Evolutionary conservation across 2,888 invertebrate species (phyloP).

Genomic region (Tetanocera ferruginea): DNA sequence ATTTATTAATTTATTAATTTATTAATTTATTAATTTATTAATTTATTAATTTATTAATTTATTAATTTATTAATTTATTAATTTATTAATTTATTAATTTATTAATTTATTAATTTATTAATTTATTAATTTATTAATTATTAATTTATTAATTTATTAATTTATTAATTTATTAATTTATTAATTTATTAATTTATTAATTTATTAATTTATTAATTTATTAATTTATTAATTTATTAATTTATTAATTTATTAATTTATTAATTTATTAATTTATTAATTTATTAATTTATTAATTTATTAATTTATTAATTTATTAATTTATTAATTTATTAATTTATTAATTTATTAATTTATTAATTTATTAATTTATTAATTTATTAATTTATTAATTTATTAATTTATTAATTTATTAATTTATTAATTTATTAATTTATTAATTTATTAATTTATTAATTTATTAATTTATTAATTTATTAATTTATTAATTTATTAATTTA

Average conservation of each 20-base stretch:
- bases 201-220: conserved; percentile 3
- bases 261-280: conserved; percentile 3
- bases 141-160: conserved; percentile 3
- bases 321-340: not conserved
- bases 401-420: not conserved
- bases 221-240: not conserved
- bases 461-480: not conserved
- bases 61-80: conserved; percentile 3
- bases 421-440: not conserved
- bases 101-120: conserved; percentile 3
- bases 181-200: not conserved
- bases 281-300: not conserved
- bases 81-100: not conserved
- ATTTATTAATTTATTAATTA: conserved; percentile 3
- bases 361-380: not conserved
- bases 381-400: not conserved
- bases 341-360: not conserved
- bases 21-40: not conserved
- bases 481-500: not conserved
- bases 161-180: conserved; percentile 3
- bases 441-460: not conserved
- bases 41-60: not conserved
- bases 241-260: conserved; percentile 3
- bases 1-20: not conserved
- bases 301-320: not conserved